Base-by-base conservation (phyloP, 1,140 invertebrate species). In the Ips typographus region DNA sequence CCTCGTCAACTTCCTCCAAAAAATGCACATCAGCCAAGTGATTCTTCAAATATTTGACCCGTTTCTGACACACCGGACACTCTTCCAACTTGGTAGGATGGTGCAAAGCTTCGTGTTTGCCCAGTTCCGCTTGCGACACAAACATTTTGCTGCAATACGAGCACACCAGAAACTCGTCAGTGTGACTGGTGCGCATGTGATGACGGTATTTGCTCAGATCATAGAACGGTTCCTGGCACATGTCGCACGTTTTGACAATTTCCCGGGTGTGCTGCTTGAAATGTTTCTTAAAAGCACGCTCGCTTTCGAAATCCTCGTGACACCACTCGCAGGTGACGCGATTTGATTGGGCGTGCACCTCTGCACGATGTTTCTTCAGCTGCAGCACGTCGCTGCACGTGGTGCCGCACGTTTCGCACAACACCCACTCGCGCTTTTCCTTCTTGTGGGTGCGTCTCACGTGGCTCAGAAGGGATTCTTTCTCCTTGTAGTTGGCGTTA, bases 101-200 rank as follows among this genome's bases (percentile, higher is more conserved):
- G 8, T 62, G 60, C 1, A n/a, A 39, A 1, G 6, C 40, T 40
- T 49, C 7, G n/a, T 69, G 66, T n/a, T 39, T 40, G 38, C 64
- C 38, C 8, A 62, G 40, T 43, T 56, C 49, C 36, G 40, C 52
- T 53, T 61, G 57, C 4, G 60, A 66, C 52, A 65, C 36, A 67
- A 72, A 73, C 7, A 43, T 52, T 49, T 69, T 71, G 0, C 51
- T 57, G 47, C 71, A 74, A 38, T 77, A 68, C n/a, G 41, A 40
- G 40, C 63, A 65, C 1, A 43, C 7, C 3, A 8, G 3, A 49
- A 4, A 6, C 38, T 2, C 6, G 3, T 49, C 37, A 38, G 2
- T n/a, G 51, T 62, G 60, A 4, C 40, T 62, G 6, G 47, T 38
- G 39, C 44, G 5, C 47, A 62, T 8, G 44, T 62, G 60, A 8